Evolutionary conservation across 2,888 invertebrate species (phyloP).

Genomic region (Hypselothyrea guttata): DNA sequence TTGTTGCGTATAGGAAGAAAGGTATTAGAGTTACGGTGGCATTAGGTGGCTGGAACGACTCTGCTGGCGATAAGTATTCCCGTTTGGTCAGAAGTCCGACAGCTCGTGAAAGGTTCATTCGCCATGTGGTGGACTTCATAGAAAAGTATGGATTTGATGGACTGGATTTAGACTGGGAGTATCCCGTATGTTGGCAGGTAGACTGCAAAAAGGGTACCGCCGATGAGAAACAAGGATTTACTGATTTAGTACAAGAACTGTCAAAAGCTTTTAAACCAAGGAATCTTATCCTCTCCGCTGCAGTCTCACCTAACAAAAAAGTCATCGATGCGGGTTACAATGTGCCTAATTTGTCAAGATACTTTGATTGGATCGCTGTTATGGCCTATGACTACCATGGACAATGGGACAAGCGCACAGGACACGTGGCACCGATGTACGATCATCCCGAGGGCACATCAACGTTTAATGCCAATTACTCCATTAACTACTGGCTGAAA

Average conservation of each 20-base stretch:
- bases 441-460: conserved; percentile 87
- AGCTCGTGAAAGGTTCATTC: conserved; percentile 88
- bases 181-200: conserved; percentile 95
- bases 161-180: conserved; percentile 96
- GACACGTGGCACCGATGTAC: conserved; percentile 95
- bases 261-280: conserved; percentile 87
- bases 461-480: conserved; percentile 93
- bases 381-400: conserved; percentile 97
- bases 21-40: conserved; percentile 92
- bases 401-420: conserved; percentile 95
- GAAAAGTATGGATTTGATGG: conserved; percentile 93
- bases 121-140: conserved; percentile 89
- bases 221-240: conserved; percentile 91
- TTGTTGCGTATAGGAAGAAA: conserved; percentile 87
- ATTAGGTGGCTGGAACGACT: conserved; percentile 98
- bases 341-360: conserved; percentile 87
- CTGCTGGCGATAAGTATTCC: conserved; percentile 94
- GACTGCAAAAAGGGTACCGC: conserved; percentile 92
- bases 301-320: conserved; percentile 92
- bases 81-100: conserved; percentile 89
- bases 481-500: conserved; percentile 93
- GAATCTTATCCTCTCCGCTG: conserved; percentile 89
- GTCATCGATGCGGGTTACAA: conserved; percentile 94
- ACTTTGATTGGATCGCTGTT: conserved; percentile 94
- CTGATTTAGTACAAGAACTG: conserved; percentile 89